Evolutionary conservation across 2,888 invertebrate genomes (phyloP), one percentile per base, ranked within the genome.

Genomic region (Archaeoteleia sp.): DNA sequence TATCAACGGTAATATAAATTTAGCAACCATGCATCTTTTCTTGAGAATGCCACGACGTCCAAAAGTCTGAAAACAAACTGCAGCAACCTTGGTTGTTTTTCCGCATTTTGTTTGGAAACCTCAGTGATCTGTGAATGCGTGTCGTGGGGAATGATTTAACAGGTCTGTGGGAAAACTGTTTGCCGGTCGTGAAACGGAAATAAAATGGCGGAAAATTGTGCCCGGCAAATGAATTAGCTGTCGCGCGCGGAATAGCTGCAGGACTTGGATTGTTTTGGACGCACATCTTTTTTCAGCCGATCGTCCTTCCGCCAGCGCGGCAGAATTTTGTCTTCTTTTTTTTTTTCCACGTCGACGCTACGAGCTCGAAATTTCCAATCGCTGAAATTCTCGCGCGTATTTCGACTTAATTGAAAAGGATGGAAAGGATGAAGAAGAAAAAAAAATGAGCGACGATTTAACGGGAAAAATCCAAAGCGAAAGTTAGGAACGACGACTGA

Each of bases 201-300:
- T 66, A 66, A 58, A 58, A 66, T 60, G 58, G 2, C 20, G 20
- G 58, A 66, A 66, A 60, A 66, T 60, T 48, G 51, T 66, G 42
- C 58, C 42, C 42, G 43, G 29, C 54, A 66, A 66, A 66, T 66
- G 66, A 58, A 65, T 65, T 65, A 65, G 46, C 58, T 58, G 58
- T 58, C 65, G 53, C 20, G 58, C 57, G 45, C 51, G 46, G 30
- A 57, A 35, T 57, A 43, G 57, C 51, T 58, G 57, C 51, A 39
- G 46, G 29, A 39, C 51, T 45, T 46, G 45, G 65, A 65, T 65
- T 65, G 57, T 65, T 65, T 65, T 49, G 39, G 46, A 45, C 37
- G 30, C 25, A 2, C 55, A 43, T 12, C 57, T 13, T 27, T 42
- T 63, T 54, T 53, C 32, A 8, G 17, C 29, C 48, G 42, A 63